Evolutionary conservation across 1,140 invertebrate genomes (phyloP), one percentile per base, ranked within the genome.

Genomic region (Lordiphosa stackelbergi): DNA sequence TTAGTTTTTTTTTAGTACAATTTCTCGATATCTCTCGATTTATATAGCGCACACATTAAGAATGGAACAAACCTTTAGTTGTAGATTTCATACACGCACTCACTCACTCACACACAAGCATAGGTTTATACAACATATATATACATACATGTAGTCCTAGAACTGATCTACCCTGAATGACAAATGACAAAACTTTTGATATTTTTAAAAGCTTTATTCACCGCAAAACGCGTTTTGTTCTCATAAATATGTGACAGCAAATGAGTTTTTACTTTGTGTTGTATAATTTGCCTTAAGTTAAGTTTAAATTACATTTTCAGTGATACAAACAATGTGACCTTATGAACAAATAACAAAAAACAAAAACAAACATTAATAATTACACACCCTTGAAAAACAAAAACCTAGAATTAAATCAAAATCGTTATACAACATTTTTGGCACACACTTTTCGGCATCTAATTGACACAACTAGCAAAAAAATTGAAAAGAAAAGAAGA

Each of bases 291-390:
- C 62, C 57, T 66, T 79, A 63, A 61, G 59, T 81, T 61, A 63
- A 54, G 56, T 73, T 54, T 79, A 57, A 69, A 69, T 69, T 69
- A 69, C 56, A 69, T 69, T 69, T 69, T 79, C 66, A 79, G 74
- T 79, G 74, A 79, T 79, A 79, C 64, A 79, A 78, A 79, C 74
- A 79, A 79, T 74, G 74, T 79, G 74, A 79, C 74, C 74, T 79
- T 79, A 79, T 78, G 43, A 69, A 41, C 52, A 66, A 62, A 51
- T 56, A 57, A 57, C 61, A 57, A 36, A 45, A 54, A 3, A 43
- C 16, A 58, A 37, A 28, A 52, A 37, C 28, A 66, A 62, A 57
- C 53, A 66, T 58, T 55, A 40, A 47, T 31, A 8, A 31, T 31
- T 31, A 31, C 28, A 31, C 28, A 31, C 28, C 28, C 5, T 8